A percentile compares a stretch with the other conserved stretches of the same genome.
Evolutionary conservation across 1,140 invertebrate genomes (phyloP).

Genomic region (Aphaenogaster rudis): DNA sequence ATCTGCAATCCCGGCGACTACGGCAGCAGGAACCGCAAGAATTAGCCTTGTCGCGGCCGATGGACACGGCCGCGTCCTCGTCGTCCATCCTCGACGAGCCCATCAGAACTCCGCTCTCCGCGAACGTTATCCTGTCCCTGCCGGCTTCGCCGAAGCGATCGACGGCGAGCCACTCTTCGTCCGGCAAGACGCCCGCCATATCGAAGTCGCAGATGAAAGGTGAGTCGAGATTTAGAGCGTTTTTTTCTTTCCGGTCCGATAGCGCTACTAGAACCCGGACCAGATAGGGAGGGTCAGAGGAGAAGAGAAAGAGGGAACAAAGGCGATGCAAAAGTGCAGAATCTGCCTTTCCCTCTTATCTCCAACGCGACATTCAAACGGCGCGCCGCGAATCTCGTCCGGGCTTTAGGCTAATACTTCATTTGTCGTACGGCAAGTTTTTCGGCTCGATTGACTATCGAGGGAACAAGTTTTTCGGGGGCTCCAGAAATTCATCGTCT

Average conservation of each 20-base stretch:
- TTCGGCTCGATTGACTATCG: constrained; percentile 4
- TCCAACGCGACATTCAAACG: neutral
- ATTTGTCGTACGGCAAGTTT: neutral
- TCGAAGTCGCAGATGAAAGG: constrained; percentile 93
- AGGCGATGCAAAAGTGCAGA: neutral
- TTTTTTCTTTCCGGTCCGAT: neutral
- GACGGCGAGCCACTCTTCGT: constrained; percentile 77
- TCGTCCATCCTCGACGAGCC: constrained; percentile 70
- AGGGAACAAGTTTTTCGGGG: neutral
- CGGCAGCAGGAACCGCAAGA: constrained; percentile 20
- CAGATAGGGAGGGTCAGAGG: neutral
- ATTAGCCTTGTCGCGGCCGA: constrained; percentile 27
- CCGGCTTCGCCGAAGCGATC: constrained; percentile 80
- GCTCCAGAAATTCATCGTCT: neutral
- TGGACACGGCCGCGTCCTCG: constrained; percentile 45
- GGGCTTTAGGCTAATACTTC: constrained; percentile 6
- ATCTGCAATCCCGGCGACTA: constrained; percentile 55
- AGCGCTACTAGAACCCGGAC: neutral
- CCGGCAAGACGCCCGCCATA: constrained; percentile 88
- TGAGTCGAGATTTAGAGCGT: constrained; percentile 74
- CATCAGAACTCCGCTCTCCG: constrained; percentile 59
- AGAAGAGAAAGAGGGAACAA: neutral
- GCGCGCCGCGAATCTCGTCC: neutral
- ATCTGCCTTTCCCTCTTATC: neutral
- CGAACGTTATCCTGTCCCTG: constrained; percentile 79